Base-by-base conservation (phyloP, 2,888 invertebrate species). In the Oxystoma pomonae region DNA sequence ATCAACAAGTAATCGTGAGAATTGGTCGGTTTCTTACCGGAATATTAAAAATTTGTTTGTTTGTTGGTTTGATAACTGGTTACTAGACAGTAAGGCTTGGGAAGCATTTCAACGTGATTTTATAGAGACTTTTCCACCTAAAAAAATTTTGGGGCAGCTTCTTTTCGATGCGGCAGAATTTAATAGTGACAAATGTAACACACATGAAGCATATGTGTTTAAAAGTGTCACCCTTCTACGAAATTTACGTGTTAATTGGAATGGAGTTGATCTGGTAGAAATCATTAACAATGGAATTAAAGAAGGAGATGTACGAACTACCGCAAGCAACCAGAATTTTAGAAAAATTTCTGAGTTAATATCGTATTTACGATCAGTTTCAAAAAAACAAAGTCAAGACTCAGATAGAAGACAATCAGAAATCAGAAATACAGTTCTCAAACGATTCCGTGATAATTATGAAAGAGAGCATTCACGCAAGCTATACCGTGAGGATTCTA, bases 111-210 rank as follows among this genome's bases (percentile, higher is more conserved):
- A 67, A 50, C 55, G 67, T 20, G 70, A 71, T 20, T 71, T 70
- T 70, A 16, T 60, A 9, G 69, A 69, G 18, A 69, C 70, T 20
- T 72, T 71, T 65, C 71, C 70, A 20, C 67, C 60, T 0, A 67
- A 62, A 50, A 59, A 55, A 49, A 70, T 64, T 66, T 58, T 71
- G 18, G 71, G 70, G 49, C 65, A 64, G 2, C 67, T 70, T 49
- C 58, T 70, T 19, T 53, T 20, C 12, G 67, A 70, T 16, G 70
- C 71, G 9, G 65, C 68, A 9, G 20, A 20, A 5, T 70, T 67
- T 55, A 66, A 64, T 61, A 68, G 65, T 50, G 22, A 57, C 21
- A 19, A 22, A 1, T 67, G 60, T 57, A 69, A 70, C 20, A 70
- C 68, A 3, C 71, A 70, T 50, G 66, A 63, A 20, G 55, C 64